Evolutionary conservation across 2,797 vertebrate genomes (phyloP), one percentile per base, ranked within the genome.

Genomic region (Denticeps clupeoides): DNA sequence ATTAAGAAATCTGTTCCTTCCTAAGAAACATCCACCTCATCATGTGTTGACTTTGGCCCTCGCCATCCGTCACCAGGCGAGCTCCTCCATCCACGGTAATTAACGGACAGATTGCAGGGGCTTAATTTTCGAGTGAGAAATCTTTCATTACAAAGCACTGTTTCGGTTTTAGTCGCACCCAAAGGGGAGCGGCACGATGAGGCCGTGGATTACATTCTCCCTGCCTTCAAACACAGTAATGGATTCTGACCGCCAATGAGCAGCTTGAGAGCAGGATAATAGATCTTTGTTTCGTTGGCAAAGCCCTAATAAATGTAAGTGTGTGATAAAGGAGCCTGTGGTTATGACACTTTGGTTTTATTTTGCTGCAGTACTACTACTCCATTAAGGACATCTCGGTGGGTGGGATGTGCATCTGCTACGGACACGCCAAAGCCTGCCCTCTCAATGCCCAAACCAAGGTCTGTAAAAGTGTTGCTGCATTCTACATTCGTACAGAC

Each of bases 391-490:
- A 98, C 70, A 90, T 97, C 70, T 99, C 93, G 0, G 85, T 96
- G 6, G 94, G 94, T 70, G 94, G 94, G 41, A 97, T 97, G 93
- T 99, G 94, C 59, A 97, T 99, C 80, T 99, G 93, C 65, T 99
- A 91, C 40, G 94, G 94, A 49, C 94, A 99, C 48, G 93, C 93
- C 1, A 87, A 88, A 67, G 87, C 92, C 68, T 98, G 93, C 65
- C 93, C 91, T 2, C 77, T 90, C 66, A 80, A 90, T 81, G 52
- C 64, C 6, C 51, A 4, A 1, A 89, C 87, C 59, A 95, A 93
- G 74, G 93, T 98, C 80, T 11, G 80, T 85, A 75, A 3, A 35
- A 33, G 15, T 37, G 37, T 21, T 26, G 18, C 18, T 19, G 19
- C 19, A 19, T 18, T 2, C 3, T 18, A 19, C 18, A 18, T 18